phyloP scores from a whole-genome alignment of 2,888 invertebrate species.

The Pterobdella sp. region DNA sequence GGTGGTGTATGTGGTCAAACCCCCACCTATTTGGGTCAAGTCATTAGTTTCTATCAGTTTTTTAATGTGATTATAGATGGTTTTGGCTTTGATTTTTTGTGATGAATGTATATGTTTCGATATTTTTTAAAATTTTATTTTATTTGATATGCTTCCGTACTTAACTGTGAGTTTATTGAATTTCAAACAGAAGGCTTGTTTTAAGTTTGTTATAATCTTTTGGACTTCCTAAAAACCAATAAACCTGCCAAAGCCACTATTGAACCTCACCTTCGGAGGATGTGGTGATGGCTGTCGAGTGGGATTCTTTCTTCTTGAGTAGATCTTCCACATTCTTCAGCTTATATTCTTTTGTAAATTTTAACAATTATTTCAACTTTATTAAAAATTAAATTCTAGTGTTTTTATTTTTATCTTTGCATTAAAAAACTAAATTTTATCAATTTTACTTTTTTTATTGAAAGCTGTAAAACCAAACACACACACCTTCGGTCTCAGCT shows the following conservation, averaged over 20 bases:
- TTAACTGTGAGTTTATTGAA: neutral
- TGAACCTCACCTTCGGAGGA: neutral
- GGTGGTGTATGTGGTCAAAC: neutral
- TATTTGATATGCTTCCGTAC: neutral
- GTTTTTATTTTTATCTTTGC: no score
- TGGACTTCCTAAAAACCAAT: no score
- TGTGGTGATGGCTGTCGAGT: neutral
- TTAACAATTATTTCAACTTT: no score
- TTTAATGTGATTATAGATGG: neutral
- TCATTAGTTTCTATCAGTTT: no score
- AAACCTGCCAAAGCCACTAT: neutral
- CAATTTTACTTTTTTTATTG: neutral
- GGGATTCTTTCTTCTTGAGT: neutral
- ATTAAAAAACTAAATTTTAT: no score
- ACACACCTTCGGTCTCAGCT: neutral
- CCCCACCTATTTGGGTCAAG: neutral
- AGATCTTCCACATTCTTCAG: slow-evolving; percentile 18
- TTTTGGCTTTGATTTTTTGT: neutral
- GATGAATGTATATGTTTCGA: neutral
- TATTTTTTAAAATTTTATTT: neutral
- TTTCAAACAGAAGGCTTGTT: neutral
- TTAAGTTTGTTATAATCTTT: neutral
- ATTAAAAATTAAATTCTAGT: no score
- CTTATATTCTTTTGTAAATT: neutral
- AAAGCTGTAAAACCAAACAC: neutral